A percentile compares a stretch with the other conserved stretches of the same genome.
Conservation (phyloP, 2,888 invertebrate genomes). For the Drosophila peninsularis region DNA sequence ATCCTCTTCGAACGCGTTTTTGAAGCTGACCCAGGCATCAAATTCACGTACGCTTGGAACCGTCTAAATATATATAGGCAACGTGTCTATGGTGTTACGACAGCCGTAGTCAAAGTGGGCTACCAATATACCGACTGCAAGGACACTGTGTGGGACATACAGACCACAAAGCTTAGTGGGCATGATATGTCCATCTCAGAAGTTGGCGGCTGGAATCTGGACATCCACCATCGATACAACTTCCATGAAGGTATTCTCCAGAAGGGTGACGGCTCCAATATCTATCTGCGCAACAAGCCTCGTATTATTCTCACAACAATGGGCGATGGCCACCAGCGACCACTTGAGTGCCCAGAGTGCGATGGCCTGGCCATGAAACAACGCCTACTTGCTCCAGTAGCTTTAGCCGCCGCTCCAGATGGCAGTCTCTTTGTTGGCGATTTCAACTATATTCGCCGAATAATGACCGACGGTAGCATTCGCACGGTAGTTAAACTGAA, state of each 20-base stretch:
- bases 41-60: constrained; percentile 99
- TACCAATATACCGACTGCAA: constrained; percentile 97
- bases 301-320: constrained; percentile 95
- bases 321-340: constrained; percentile 96
- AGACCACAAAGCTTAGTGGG: constrained; percentile 97
- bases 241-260: constrained; percentile 99
- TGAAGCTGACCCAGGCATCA: constrained; percentile 98
- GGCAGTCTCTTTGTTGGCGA: constrained; percentile 98
- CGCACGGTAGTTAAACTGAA: constrained; percentile 86
- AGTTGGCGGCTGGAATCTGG: constrained; percentile 98
- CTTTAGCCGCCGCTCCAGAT: constrained; percentile 95
- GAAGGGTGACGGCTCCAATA: constrained; percentile 98
- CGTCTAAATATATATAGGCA: constrained; percentile 97
- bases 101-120: constrained; percentile 97
- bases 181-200: constrained; percentile 98
- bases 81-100: constrained; percentile 97
- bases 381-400: constrained; percentile 95
- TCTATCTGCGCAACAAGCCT: constrained; percentile 96
- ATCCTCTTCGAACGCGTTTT: constrained; percentile 96
- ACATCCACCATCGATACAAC: constrained; percentile 98
- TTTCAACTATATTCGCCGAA: constrained; percentile 95
- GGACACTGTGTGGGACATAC: constrained; percentile 97
- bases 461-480: constrained; percentile 92
- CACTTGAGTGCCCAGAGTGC: constrained; percentile 92
- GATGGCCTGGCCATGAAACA: constrained; percentile 92